Conservation (phyloP, 2,888 invertebrate genomes). For the Aphidius colemani region DNA sequence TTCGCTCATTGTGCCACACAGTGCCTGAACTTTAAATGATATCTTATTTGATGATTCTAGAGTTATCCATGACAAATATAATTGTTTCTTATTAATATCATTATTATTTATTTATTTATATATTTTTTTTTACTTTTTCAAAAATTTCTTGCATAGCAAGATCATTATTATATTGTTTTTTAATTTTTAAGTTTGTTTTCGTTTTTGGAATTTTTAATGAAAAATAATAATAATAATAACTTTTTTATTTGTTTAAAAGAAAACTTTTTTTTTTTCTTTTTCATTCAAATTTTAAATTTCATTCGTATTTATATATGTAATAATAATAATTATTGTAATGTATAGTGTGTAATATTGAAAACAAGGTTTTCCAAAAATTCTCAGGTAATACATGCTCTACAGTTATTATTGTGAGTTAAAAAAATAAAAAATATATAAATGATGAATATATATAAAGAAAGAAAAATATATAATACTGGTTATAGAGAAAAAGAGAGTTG, state of each 20-base stretch:
- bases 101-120: constrained; percentile 12
- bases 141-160: background rate
- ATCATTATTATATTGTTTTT: constrained; percentile 7
- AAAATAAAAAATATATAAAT: background rate
- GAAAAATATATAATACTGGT: no score
- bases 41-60: no score
- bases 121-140: constrained; percentile 14
- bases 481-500: no score
- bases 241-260: no score
- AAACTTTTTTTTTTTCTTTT: no score
- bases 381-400: constrained; percentile 22
- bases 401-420: background rate
- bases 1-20: constrained; percentile 23
- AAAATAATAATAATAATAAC: background rate
- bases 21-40: constrained; percentile 21
- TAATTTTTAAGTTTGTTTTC: constrained; percentile 5
- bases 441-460: background rate
- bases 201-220: constrained; percentile 1
- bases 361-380: constrained; percentile 29
- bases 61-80: no score
- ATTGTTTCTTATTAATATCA: constrained; percentile 1
- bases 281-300: no score
- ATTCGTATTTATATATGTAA: background rate
- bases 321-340: constrained; percentile 11
- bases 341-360: background rate